Evolutionary conservation across 2,797 vertebrate species (phyloP).

Genomic region (Limosa lapponica): DNA sequence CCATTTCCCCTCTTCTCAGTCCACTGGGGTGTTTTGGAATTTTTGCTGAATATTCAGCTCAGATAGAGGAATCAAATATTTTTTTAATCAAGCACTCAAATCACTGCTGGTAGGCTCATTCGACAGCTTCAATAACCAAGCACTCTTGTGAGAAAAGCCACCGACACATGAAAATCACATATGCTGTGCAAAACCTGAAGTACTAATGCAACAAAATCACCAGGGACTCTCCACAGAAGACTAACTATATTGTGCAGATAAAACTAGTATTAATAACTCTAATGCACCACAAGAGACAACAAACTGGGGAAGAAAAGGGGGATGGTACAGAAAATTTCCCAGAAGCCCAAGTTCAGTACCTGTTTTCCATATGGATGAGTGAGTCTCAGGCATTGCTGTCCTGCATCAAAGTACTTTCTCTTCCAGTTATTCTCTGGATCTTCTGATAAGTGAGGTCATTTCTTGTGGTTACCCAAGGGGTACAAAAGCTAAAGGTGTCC

Average conservation of each 20-base stretch:
- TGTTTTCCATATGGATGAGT: not conserved
- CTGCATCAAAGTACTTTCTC: not conserved
- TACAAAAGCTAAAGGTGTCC: not conserved
- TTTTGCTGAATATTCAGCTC: not conserved
- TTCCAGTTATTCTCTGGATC: not conserved
- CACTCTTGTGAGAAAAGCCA: slow-evolving; percentile 14
- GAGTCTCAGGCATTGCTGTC: not conserved
- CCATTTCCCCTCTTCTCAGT: not conserved
- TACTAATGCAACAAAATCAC: not conserved
- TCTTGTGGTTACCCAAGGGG: not conserved
- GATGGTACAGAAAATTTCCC: not conserved
- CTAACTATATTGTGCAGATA: not conserved
- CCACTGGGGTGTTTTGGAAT: not conserved
- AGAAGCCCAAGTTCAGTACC: not conserved
- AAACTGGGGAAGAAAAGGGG: not conserved
- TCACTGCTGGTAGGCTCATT: slow-evolving; percentile 19
- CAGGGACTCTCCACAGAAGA: not conserved
- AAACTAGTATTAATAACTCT: not conserved
- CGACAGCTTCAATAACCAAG: not conserved
- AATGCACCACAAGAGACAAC: not conserved
- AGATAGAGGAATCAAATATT: not conserved
- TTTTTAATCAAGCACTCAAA: slow-evolving; percentile 33
- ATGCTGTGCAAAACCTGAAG: not conserved
- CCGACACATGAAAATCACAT: not conserved
- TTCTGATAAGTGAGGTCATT: not conserved